A percentile compares a stretch with the other conserved stretches of the same genome.
These are phyloP conservation scores for Drosophila sproati DNA, from an alignment of 1,140 invertebrate genomes.

Conservation along the genomic window DNA sequence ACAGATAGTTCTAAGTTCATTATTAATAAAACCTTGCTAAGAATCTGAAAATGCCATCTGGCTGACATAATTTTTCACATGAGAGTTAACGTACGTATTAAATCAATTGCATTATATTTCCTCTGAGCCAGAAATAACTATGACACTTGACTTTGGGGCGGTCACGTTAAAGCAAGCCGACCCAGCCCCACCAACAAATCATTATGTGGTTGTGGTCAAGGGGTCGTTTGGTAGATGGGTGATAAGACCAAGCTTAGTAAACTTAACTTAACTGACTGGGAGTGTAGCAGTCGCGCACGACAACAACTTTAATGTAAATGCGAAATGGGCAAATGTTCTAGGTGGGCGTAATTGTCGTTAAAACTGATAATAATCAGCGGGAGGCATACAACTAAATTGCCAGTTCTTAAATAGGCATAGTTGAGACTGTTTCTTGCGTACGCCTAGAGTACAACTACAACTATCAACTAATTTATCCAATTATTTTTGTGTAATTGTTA, in stretches of 20 bases:
- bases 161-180: slow-evolving; percentile 64
- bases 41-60: slow-evolving; percentile 48
- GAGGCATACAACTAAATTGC: slow-evolving; percentile 4
- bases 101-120: slow-evolving; percentile 59
- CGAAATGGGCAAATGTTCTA: neutral
- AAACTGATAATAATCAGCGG: slow-evolving; percentile 12
- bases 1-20: neutral
- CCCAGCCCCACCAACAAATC: slow-evolving; percentile 4
- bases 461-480: too few relatives aligned
- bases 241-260: slow-evolving; percentile 28
- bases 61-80: slow-evolving; percentile 73
- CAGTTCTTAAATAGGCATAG: neutral
- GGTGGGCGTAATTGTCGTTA: slow-evolving; percentile 26
- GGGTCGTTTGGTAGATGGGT: slow-evolving; percentile 30
- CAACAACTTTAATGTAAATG: slow-evolving; percentile 28
- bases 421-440: neutral
- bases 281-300: slow-evolving; percentile 10
- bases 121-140: slow-evolving; percentile 31
- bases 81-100: slow-evolving; percentile 57
- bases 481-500: too few relatives aligned
- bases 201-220: slow-evolving; percentile 33
- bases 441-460: too few relatives aligned
- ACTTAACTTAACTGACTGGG: slow-evolving; percentile 25
- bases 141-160: slow-evolving; percentile 52
- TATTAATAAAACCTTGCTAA: slow-evolving; percentile 14